These are phyloP conservation scores for Hemibagrus guttatus DNA, from an alignment of 2,797 vertebrate species.

Conservation along the genomic window DNA sequence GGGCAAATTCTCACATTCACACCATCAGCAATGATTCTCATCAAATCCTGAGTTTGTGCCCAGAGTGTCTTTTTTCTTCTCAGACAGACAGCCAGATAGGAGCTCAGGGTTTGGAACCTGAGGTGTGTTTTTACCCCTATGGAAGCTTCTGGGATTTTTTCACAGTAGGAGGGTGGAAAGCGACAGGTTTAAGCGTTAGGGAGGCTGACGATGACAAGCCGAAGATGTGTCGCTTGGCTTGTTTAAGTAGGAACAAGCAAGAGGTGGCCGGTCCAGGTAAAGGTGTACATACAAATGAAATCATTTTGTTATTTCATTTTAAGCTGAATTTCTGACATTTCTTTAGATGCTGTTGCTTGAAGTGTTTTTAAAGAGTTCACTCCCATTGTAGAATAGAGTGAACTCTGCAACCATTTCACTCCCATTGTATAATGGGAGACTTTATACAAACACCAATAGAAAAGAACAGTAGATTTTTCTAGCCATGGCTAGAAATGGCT, in stretches of 20 bases:
- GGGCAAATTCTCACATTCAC: slow-evolving; percentile 46
- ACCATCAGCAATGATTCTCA: slow-evolving; percentile 44
- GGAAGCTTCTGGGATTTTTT: slow-evolving; percentile 22
- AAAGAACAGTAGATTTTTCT: neutral
- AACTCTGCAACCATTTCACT: no score
- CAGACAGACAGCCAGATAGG: slow-evolving; percentile 56
- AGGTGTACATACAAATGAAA: slow-evolving; percentile 53
- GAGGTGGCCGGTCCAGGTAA: slow-evolving; percentile 34
- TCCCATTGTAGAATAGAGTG: no score
- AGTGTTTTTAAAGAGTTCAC: neutral
- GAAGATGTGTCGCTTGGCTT: slow-evolving; percentile 65
- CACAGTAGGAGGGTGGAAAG: neutral
- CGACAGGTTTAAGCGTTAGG: slow-evolving; percentile 2
- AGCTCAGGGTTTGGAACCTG: slow-evolving; percentile 11
- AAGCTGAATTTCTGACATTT: neutral
- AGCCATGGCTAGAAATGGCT: slow-evolving; percentile 43
- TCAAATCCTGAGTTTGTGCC: neutral
- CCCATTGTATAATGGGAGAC: no score
- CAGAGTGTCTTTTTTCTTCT: slow-evolving; percentile 40
- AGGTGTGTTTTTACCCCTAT: slow-evolving; percentile 22
- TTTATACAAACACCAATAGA: neutral
- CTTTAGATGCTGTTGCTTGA: slow-evolving; percentile 11
- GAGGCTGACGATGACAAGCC: slow-evolving; percentile 12
- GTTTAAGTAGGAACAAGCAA: slow-evolving; percentile 53
- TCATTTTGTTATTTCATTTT: neutral